Conservation (phyloP, 92 coral and sea anemone species). For the Umimayanthus chanpuru region DNA sequence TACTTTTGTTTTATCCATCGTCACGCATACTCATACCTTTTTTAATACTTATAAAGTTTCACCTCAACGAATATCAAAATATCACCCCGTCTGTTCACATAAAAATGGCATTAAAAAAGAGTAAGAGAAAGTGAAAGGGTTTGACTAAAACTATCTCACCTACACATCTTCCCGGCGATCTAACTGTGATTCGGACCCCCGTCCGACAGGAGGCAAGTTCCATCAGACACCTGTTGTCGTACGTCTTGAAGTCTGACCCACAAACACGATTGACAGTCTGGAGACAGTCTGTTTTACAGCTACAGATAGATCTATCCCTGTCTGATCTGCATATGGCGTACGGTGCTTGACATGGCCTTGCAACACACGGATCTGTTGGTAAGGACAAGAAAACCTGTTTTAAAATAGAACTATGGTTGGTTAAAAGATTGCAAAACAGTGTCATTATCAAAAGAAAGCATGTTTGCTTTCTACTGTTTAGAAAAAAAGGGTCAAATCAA, state of each 20-base stretch:
- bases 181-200: background rate
- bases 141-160: background rate
- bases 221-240: background rate
- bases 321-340: background rate
- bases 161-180: background rate
- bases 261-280: background rate
- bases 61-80: background rate
- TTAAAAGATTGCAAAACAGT: no score
- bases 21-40: background rate
- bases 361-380: slow-evolving; percentile 11
- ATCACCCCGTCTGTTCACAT: background rate
- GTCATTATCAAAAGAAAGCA: no score
- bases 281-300: slow-evolving; percentile 1
- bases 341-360: slow-evolving; percentile 1
- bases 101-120: no score
- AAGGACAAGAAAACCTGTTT: background rate
- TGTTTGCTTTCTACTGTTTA: no score
- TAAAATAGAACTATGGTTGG: no score
- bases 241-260: slow-evolving; percentile 25
- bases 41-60: no score
- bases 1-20: background rate
- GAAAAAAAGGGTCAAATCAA: no score
- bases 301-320: background rate
- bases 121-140: background rate
- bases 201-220: slow-evolving; percentile 3